Percentiles rank a stretch among this genome's conserved stretches.
These are phyloP conservation scores for Girardinus metallicus DNA, from an alignment of 2,797 vertebrate species.

Conservation along the genomic window DNA sequence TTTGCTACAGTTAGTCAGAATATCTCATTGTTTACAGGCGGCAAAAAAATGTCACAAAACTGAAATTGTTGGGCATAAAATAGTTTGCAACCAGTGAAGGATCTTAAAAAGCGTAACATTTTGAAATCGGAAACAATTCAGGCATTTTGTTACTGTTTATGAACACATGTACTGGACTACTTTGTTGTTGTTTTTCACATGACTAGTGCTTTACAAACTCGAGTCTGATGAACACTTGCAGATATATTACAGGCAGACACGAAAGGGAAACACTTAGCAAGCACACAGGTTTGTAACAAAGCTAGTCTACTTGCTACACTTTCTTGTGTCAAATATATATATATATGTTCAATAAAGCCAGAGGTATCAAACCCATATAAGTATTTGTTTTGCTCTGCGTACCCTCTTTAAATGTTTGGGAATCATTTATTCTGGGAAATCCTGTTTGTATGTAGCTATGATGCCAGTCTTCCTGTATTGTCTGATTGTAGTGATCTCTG, in stretches of 20 bases:
- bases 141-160: conserved; percentile 41
- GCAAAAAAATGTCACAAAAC: conserved; percentile 81
- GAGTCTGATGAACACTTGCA: conserved; percentile 75
- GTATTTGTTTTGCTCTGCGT: conserved; percentile 62
- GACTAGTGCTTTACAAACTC: conserved; percentile 77
- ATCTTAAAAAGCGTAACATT: conserved; percentile 62
- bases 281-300: conserved; percentile 79
- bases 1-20: conserved; percentile 83
- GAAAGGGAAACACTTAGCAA: conserved; percentile 71
- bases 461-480: conserved; percentile 78
- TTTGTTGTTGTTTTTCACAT: conserved; percentile 61
- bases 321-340: conserved; percentile 64
- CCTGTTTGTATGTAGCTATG: conserved; percentile 72
- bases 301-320: conserved; percentile 65
- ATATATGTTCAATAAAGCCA: conserved; percentile 75
- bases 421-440: conserved; percentile 50
- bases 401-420: conserved; percentile 53
- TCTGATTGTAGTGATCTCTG: conserved; percentile 87
- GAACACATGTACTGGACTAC: conserved; percentile 48
- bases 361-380: conserved; percentile 78
- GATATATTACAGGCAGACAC: conserved; percentile 84
- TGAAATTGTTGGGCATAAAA: conserved; percentile 64
- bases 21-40: conserved; percentile 87
- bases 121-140: conserved; percentile 47
- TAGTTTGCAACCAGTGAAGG: conserved; percentile 39